Evolutionary conservation across 2,888 invertebrate genomes (phyloP), one percentile per base, ranked within the genome.

Genomic region (Chrysolina haemoptera): DNA sequence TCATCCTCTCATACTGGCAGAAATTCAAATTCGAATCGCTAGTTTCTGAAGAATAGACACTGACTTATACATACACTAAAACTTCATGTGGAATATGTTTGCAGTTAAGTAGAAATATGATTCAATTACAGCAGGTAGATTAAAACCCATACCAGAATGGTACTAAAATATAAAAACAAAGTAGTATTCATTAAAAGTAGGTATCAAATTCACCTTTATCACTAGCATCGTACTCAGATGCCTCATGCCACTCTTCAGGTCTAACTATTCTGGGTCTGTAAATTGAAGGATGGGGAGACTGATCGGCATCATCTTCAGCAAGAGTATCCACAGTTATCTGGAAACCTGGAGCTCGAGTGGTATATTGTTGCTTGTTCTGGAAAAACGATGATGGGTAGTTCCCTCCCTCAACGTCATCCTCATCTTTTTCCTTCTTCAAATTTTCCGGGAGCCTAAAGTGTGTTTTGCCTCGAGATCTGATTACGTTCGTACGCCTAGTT

Each of bases 251-350:
- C 40, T 78, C 75, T 22, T 79, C 75, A 8, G 81, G 81, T 12
- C 70, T 75, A 12, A 85, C 85, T 78, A 89, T 88, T 82, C 88
- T 90, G 1, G 90, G 90, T 78, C 89, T 88, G 78, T 90, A 89
- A 55, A 90, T 88, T 0, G 91, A 91, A 70, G 88, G 89, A 84
- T 91, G 89, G 0, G 90, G 88, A 68, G 90, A 89, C 86, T 92
- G 92, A 81, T 91, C 91, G 80, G 89, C 89, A 35, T 84, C 82
- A 68, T 87, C 88, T 41, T 84, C 81, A 73, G 83, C 83, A 20
- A 83, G 82, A 20, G 87, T 86, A 73, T 85, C 87, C 41, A 88
- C 81, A 1, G 87, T 88, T 74, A 88, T 88, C 81, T 88, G 86
- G 73, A 88, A 87, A 16, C 85, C 78, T 16, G 87, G 87, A 84